Evolutionary conservation across 2,888 invertebrate species (phyloP).

Genomic region (Xiphydria camelus): DNA sequence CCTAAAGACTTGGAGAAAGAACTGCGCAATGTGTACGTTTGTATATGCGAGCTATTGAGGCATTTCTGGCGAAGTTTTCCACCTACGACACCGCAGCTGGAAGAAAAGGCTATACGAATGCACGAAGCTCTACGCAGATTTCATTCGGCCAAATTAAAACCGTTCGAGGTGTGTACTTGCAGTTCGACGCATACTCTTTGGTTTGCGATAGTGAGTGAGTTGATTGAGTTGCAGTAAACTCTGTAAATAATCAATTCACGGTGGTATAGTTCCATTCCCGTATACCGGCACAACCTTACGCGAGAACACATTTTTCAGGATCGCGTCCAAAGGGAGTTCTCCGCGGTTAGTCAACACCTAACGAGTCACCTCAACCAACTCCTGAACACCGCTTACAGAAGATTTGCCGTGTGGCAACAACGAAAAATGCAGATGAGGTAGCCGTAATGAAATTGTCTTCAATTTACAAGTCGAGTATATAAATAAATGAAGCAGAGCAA

Average conservation of each 20-base stretch:
- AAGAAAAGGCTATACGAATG: constrained; percentile 83
- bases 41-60: constrained; percentile 83
- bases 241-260: too few relatives aligned
- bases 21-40: constrained; percentile 81
- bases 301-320: too few relatives aligned
- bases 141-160: constrained; percentile 81
- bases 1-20: constrained; percentile 83
- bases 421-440: constrained; percentile 61
- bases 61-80: constrained; percentile 97
- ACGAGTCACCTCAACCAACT: constrained; percentile 87
- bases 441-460: constrained; percentile 36
- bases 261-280: too few relatives aligned
- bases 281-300: too few relatives aligned
- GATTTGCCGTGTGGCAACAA: constrained; percentile 86
- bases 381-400: constrained; percentile 81
- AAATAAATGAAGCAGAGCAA: constrained; percentile 35
- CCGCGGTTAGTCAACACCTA: constrained; percentile 77
- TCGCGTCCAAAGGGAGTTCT: constrained; percentile 78
- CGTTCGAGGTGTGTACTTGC: constrained; percentile 80
- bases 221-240: too few relatives aligned
- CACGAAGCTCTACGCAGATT: constrained; percentile 88
- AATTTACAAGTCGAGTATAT: constrained; percentile 11
- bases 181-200: too few relatives aligned
- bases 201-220: too few relatives aligned
- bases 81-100: constrained; percentile 71